Evolutionary conservation across 2,888 invertebrate species (phyloP), one percentile per base, ranked within the genome.

Genomic region (Tenthredo scrophulariae): DNA sequence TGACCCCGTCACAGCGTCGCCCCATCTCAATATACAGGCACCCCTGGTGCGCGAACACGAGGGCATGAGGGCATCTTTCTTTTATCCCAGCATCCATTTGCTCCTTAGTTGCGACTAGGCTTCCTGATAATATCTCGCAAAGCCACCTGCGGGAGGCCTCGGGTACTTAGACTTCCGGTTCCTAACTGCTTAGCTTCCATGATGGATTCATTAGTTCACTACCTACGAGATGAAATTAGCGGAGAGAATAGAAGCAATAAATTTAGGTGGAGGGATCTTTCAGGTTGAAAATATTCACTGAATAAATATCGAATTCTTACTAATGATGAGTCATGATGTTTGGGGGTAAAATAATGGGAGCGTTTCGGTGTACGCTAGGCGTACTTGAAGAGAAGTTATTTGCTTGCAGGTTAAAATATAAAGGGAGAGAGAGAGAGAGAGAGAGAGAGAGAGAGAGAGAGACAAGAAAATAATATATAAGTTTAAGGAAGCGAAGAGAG

Each of bases 11-110:
- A 87, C 88, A 88, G 88, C 90, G 87, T 89, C 90, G 88, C 90
- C 89, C 91, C 86, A 89, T 89, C 89, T 90, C 89, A 86, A 87
- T 88, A 87, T 88, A 86, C 75, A 82, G 85, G 87, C 87, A 87
- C 86, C 85, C 90, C 88, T 88, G 87, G 87, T 85, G 86, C 84
- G 87, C 72, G 87, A 87, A 85, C 86, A 88, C 86, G 86, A 88
- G 88, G 88, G 89, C 88, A 89, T 90, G 67, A 62, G 80, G 83
- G 83, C 67, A 67, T 83, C 83, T 50, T 70, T 70, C 67, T 70
- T 67, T 62, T 33, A 37, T 83, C 83, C 83, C 83, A 70, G 83
- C 67, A 83, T 83, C 83, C 83, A 67, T 67, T 67, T 65, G 83
- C 83, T 83, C 83, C 83, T 83, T 46, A 46, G n/a, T 62, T 62